phyloP scores from a whole-genome alignment of 1,140 invertebrate species.

The Linepithema humile region DNA sequence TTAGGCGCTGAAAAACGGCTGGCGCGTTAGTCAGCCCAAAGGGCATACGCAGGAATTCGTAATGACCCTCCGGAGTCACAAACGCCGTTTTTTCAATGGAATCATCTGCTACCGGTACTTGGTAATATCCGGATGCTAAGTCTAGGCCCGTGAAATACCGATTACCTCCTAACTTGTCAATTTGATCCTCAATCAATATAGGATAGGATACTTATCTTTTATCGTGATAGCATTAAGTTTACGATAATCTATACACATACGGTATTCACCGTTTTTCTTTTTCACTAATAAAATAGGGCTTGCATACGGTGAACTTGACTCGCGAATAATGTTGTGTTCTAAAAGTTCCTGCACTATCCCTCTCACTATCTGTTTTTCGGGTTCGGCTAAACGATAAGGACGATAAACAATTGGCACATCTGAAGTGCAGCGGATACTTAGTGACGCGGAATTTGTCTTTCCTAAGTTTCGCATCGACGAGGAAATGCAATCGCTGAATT shows the following conservation, averaged over 20 bases:
- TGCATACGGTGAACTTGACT: neutral
- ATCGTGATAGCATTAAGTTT: slow-evolving; percentile 3
- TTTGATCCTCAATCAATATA: neutral
- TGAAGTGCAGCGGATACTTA: neutral
- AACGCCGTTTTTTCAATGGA: slow-evolving; percentile 9
- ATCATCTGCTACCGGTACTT: neutral
- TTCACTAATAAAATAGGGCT: neutral
- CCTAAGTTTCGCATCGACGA: neutral
- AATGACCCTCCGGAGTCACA: neutral
- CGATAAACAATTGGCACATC: neutral
- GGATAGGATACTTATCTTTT: slow-evolving; percentile 5
- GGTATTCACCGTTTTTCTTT: neutral
- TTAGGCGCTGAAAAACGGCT: neutral
- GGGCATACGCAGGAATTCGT: neutral
- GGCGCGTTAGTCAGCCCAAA: neutral
- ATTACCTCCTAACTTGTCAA: neutral
- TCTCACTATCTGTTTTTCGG: neutral
- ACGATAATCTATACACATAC: neutral
- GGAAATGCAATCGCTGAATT: neutral
- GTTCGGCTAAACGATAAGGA: neutral
- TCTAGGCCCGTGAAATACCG: slow-evolving; percentile 8
- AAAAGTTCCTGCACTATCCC: neutral
- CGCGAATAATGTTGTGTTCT: neutral
- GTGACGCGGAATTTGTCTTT: neutral
- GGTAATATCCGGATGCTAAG: neutral